Percentiles rank a stretch among this genome's conserved stretches.
These are phyloP conservation scores for Araneus ventricosus DNA, from an alignment of 1,140 invertebrate genomes.

Conservation along the genomic window DNA sequence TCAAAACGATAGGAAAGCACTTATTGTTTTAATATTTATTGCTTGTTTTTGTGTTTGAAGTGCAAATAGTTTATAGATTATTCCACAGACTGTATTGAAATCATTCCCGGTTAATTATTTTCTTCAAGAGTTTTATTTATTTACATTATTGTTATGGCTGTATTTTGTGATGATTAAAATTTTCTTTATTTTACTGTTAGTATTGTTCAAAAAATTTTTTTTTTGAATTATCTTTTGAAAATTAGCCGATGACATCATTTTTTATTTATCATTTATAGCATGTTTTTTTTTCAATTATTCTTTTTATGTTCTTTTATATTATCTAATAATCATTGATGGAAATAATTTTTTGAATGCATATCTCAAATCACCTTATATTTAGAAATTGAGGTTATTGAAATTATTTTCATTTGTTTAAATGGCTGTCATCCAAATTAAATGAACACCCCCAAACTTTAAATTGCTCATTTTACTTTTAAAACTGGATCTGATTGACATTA, in stretches of 20 bases:
- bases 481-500: neutral
- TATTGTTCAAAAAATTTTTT: neutral
- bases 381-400: no score
- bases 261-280: neutral
- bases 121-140: conserved; percentile 17
- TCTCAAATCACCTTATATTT: no score
- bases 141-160: neutral
- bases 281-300: neutral
- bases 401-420: no score
- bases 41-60: conserved; percentile 19
- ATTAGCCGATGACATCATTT: no score
- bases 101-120: conserved; percentile 43
- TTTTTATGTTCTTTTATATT: neutral
- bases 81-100: neutral
- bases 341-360: no score
- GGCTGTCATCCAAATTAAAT: no score
- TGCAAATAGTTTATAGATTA: conserved; percentile 15
- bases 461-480: neutral
- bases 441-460: neutral
- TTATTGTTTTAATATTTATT: neutral
- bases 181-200: neutral
- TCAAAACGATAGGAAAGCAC: conserved; percentile 31
- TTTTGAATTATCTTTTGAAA: neutral
- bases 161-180: neutral
- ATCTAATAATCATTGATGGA: no score